Base-by-base conservation (phyloP, 2,113 vertebrate genomes). In the Paraplagusia blochii region DNA sequence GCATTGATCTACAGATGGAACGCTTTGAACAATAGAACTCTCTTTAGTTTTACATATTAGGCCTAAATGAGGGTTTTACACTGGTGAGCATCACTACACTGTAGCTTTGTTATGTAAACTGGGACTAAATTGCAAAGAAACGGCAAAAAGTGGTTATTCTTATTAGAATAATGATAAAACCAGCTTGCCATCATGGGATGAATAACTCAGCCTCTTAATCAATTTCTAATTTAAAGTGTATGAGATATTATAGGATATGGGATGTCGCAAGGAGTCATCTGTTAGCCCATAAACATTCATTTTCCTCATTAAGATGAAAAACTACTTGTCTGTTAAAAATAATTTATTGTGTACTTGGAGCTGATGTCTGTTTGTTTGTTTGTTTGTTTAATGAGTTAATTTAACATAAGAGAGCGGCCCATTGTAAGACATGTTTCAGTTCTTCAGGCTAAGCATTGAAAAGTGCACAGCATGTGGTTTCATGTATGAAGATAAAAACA, bases 391-490 rank as follows among this genome's bases (percentile, higher is more conserved):
- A 29, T 29, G 22, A 29, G 22, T 29, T 29, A 29, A 4, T 29
- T 29, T 29, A 29, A 29, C 22, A 29, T 2, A 29, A 29, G 6
- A 29, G 22, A 29, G 22, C 6, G 22, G 22, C 22, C 6, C 22
- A 29, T 38, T 44, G 16, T 57, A 69, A 51, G 19, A 34, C 71
- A 48, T 70, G 66, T 78, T 62, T 80, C 17, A 36, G 55, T 53
- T 68, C 14, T 63, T 16, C 44, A 62, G 50, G 66, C 52, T 39
- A 64, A 61, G 53, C 40, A 66, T 72, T 53, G 45, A 39, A 53
- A 74, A 69, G 50, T 58, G 72, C 53, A 77, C 34, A 70, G 76
- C 76, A 83, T 82, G 82, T 58, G 50, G 61, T 73, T 83, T 14
- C 80, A n/a, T 67, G 54, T 76, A 67, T 39, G 46, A 70, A 33